Evolutionary conservation across 2,113 vertebrate genomes (phyloP).

Genomic region (Setophaga coronata): DNA sequence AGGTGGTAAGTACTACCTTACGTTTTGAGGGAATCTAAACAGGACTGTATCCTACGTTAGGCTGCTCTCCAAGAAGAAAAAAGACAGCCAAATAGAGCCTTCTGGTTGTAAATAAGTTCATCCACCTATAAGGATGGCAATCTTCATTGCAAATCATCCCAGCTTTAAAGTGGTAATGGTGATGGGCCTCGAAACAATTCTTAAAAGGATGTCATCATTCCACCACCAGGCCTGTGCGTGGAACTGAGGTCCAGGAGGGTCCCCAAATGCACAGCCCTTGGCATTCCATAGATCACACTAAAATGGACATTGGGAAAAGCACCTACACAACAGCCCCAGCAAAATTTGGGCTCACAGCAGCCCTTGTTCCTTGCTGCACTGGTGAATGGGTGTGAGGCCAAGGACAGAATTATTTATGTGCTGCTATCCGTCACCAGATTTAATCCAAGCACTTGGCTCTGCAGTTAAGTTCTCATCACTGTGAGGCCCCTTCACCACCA

Average conservation of each 20-base stretch:
- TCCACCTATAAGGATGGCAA: background rate
- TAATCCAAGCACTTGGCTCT: background rate
- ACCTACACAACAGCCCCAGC: background rate
- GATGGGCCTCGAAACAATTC: background rate
- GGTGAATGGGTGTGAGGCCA: background rate
- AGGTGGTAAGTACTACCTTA: background rate
- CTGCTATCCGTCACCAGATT: background rate
- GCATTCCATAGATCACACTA: fast-evolving
- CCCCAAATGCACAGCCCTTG: background rate
- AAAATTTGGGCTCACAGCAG: background rate
- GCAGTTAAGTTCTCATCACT: background rate
- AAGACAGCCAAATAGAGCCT: background rate
- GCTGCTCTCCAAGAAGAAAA: background rate
- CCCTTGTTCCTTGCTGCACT: background rate
- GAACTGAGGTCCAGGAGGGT: background rate
- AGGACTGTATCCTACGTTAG: background rate
- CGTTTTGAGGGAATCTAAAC: background rate
- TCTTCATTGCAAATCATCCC: background rate
- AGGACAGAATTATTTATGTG: background rate
- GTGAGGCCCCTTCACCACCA: background rate
- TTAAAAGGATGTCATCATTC: background rate
- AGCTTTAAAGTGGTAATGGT: background rate
- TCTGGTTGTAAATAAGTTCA: background rate
- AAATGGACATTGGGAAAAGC: fast-evolving
- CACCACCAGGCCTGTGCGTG: fast-evolving